Evolutionary conservation across 64 coral and sea anemone species (phyloP).

Genomic region (Trachythela sp.): DNA sequence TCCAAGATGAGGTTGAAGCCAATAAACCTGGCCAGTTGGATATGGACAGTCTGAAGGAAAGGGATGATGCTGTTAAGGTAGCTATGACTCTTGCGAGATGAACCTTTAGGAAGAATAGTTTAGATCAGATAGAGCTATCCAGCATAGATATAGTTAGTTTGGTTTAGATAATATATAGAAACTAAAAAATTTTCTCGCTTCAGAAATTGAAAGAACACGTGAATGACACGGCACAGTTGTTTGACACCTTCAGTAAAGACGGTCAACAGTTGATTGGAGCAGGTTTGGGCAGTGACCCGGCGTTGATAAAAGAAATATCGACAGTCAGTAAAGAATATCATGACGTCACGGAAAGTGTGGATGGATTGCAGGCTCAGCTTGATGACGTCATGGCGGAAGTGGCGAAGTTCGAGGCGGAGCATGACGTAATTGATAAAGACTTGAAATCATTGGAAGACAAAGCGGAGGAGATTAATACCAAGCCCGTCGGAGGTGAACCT

Average conservation of each 20-base stretch:
- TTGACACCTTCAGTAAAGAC: neutral
- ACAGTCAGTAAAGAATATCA: slow-evolving; percentile 48
- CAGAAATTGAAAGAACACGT: slow-evolving; percentile 3
- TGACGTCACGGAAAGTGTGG: slow-evolving; percentile 54
- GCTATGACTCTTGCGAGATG: neutral
- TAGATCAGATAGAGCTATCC: too few species aligned
- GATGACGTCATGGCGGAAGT: slow-evolving; percentile 50
- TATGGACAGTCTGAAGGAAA: slow-evolving; percentile 46
- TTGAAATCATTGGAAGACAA: slow-evolving; percentile 18
- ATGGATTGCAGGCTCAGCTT: slow-evolving; percentile 59
- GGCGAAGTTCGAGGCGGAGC: neutral
- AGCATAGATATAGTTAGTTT: too few species aligned
- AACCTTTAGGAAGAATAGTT: too few species aligned
- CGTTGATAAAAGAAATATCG: slow-evolving; percentile 41
- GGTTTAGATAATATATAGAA: too few species aligned
- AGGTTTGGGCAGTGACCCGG: slow-evolving; percentile 12
- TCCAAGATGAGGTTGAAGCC: slow-evolving; percentile 44
- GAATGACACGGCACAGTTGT: neutral
- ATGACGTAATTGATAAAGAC: neutral
- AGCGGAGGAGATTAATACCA: slow-evolving; percentile 61
- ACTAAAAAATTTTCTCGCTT: neutral
- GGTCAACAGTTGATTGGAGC: slow-evolving; percentile 19
- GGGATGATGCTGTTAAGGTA: neutral
- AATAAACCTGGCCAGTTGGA: slow-evolving; percentile 54
- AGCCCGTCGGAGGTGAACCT: slow-evolving; percentile 49